A percentile compares a stretch with the other conserved stretches of the same genome.
Evolutionary conservation across 2,888 invertebrate genomes (phyloP).

Genomic region (Masnerella sp.): DNA sequence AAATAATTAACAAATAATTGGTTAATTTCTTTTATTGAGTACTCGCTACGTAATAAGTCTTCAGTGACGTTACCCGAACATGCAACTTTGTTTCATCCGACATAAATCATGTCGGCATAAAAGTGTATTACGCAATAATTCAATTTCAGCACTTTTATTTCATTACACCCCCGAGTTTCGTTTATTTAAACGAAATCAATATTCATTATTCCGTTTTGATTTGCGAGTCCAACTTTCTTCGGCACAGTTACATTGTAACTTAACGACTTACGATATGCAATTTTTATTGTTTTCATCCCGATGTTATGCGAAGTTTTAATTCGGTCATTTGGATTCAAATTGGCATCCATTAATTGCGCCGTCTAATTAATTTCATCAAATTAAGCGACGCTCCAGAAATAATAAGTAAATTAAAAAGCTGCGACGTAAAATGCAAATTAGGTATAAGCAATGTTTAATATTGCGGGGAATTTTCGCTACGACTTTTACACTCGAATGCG

Average conservation of each 20-base stretch:
- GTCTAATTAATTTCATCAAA: constrained; percentile 20
- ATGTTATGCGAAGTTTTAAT: not conserved
- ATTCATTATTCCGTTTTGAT: constrained; percentile 2
- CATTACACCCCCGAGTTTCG: not conserved
- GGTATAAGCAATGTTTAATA: constrained; percentile 47
- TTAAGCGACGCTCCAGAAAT: constrained; percentile 2
- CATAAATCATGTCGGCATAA: constrained; percentile 10
- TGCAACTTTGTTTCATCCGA: constrained; percentile 5
- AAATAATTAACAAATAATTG: too few species aligned
- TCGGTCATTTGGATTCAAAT: not conserved
- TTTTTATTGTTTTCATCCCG: constrained; percentile 9
- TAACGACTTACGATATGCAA: too few species aligned
- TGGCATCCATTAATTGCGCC: not conserved
- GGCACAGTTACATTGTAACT: too few species aligned
- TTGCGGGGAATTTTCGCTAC: constrained; percentile 30
- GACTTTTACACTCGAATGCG: constrained; percentile 40
- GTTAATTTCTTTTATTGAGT: constrained; percentile 15
- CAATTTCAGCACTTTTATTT: not conserved
- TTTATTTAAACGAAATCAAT: not conserved
- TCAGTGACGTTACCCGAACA: constrained; percentile 1
- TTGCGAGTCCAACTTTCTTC: not conserved
- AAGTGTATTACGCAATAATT: constrained; percentile 1
- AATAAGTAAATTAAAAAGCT: constrained; percentile 12
- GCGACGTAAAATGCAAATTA: constrained; percentile 36
- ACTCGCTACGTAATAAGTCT: constrained; percentile 14